Conservation (phyloP, 1,140 invertebrate genomes). For the Oedothorax gibbosus region DNA sequence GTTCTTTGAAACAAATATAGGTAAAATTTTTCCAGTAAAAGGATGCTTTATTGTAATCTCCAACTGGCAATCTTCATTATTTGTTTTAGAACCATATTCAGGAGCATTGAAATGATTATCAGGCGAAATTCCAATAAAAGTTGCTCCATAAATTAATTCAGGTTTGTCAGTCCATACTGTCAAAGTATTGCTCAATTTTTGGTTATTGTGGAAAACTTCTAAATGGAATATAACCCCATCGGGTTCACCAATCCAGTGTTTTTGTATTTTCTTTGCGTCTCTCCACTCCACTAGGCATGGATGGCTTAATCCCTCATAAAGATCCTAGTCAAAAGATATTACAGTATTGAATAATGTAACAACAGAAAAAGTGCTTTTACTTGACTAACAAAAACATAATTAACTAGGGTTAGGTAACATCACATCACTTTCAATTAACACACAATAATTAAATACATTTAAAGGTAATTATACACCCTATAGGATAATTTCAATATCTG, state of each 20-base stretch:
- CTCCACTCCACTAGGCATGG: slow-evolving; percentile 73
- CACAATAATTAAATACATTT: too few relatives aligned
- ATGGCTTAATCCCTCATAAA: slow-evolving; percentile 80
- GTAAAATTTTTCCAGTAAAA: slow-evolving; percentile 77
- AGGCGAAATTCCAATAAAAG: slow-evolving; percentile 70
- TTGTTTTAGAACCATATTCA: slow-evolving; percentile 23
- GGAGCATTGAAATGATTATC: slow-evolving; percentile 66
- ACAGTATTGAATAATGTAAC: too few relatives aligned
- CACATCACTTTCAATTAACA: too few relatives aligned
- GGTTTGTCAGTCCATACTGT: slow-evolving; percentile 83
- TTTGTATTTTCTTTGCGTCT: slow-evolving; percentile 90
- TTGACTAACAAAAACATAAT: too few relatives aligned
- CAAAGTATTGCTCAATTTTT: slow-evolving; percentile 68
- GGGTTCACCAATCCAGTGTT: slow-evolving; percentile 96
- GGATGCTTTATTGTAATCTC: slow-evolving; percentile 78
- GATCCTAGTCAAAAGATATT: slow-evolving; percentile 64
- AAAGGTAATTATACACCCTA: too few relatives aligned
- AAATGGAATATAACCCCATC: slow-evolving; percentile 84
- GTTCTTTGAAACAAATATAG: slow-evolving; percentile 78
- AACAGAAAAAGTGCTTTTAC: too few relatives aligned
- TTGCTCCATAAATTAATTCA: slow-evolving; percentile 78
- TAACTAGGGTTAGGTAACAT: too few relatives aligned
- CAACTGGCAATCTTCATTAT: slow-evolving; percentile 64
- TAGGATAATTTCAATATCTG: too few relatives aligned
- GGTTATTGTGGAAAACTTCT: slow-evolving; percentile 68